A percentile compares a stretch with the other conserved stretches of the same genome.
Conservation (phyloP, 92 coral and sea anemone genomes). For the Ricordea florida region DNA sequence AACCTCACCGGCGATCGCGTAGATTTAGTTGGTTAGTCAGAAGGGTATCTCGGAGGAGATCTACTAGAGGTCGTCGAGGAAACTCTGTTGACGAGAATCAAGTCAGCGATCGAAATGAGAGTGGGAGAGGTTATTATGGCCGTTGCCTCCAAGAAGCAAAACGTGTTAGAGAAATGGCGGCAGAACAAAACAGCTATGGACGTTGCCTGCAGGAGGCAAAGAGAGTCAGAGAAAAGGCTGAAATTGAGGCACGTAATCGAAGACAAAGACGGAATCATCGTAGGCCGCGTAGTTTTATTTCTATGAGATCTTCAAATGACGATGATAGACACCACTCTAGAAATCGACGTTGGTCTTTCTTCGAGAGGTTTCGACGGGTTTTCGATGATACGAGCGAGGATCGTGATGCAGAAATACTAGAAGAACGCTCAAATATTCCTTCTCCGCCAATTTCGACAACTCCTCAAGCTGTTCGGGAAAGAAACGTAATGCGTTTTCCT, state of each 20-base stretch:
- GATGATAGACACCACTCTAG: not conserved
- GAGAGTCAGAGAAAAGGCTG: not conserved
- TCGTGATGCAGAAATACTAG: not conserved
- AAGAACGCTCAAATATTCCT: too few species aligned
- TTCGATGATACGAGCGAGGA: not conserved
- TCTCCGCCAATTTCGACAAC: not conserved
- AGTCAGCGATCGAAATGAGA: slow-evolving; percentile 18
- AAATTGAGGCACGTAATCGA: slow-evolving; percentile 1
- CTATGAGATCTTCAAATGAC: not conserved
- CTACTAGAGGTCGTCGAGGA: slow-evolving; percentile 11
- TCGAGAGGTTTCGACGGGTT: slow-evolving; percentile 18
- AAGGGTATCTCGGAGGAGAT: slow-evolving; percentile 30
- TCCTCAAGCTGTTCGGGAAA: not conserved
- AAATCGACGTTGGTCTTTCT: slow-evolving; percentile 9
- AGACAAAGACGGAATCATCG: too few species aligned
- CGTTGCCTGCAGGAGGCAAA: slow-evolving; percentile 31
- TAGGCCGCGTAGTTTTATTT: slow-evolving; percentile 17
- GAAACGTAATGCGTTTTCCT: slow-evolving; percentile 15
- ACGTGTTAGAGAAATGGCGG: not conserved
- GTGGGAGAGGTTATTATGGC: slow-evolving; percentile 8
- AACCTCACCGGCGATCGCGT: slow-evolving; percentile 26
- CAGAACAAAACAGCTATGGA: too few species aligned
- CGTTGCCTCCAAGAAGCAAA: slow-evolving; percentile 33
- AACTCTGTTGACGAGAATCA: slow-evolving; percentile 22
- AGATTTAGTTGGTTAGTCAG: slow-evolving; percentile 43